A percentile compares a stretch with the other conserved stretches of the same genome.
These are phyloP conservation scores for Tragelaphus oryx DNA, from an alignment of 2,797 vertebrate species.

Conservation along the genomic window DNA sequence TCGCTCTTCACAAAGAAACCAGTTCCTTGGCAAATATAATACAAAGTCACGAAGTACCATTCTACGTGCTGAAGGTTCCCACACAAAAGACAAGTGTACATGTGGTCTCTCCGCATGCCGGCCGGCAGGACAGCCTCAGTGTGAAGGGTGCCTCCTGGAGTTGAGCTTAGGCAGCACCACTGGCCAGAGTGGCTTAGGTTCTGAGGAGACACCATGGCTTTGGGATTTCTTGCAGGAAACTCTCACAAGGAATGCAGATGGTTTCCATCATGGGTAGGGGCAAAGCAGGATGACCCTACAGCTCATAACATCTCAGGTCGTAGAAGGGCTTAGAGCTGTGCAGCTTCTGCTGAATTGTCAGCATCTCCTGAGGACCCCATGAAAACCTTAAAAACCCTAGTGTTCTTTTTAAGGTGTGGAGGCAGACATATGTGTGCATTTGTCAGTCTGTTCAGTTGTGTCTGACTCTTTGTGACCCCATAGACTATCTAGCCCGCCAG, in stretches of 20 bases:
- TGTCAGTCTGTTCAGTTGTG: neutral
- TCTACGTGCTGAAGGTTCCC: neutral
- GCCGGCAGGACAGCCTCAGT: neutral
- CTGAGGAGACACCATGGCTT: neutral
- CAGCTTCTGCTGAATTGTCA: neutral
- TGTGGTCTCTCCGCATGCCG: neutral
- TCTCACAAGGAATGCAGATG: neutral
- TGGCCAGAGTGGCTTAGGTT: neutral
- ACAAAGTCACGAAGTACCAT: neutral
- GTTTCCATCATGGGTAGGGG: neutral
- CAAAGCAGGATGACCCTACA: neutral
- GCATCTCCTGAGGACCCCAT: neutral
- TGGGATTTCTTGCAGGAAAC: neutral
- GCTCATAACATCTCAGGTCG: neutral
- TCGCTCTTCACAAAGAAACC: neutral
- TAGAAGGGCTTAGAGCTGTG: neutral
- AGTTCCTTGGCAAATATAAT: neutral
- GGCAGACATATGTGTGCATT: neutral
- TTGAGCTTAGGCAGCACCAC: neutral
- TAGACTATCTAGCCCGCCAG: neutral
- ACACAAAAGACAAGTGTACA: fast-evolving
- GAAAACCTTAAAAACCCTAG: neutral
- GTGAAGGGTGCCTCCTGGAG: neutral
- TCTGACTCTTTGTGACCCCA: neutral
- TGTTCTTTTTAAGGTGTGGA: neutral